These are phyloP conservation scores for Zaprionus kolodkinae DNA, from an alignment of 1,140 invertebrate species.

Conservation along the genomic window DNA sequence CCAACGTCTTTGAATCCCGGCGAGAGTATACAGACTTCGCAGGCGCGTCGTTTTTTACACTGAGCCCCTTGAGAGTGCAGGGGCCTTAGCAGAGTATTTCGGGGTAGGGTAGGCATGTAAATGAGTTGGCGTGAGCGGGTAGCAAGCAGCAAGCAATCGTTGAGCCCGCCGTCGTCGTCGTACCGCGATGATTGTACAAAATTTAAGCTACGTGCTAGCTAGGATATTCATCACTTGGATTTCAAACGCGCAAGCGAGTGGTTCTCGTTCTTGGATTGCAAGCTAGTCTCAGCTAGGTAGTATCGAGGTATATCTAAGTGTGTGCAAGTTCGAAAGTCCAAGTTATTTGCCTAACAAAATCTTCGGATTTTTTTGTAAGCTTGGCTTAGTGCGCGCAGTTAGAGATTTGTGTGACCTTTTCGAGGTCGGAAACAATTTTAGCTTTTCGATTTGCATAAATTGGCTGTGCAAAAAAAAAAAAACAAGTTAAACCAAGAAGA, in stretches of 20 bases:
- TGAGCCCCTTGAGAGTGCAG: constrained; percentile 19
- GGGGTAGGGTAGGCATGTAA: constrained; percentile 21
- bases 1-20: not conserved
- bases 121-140: constrained; percentile 51
- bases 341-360: not conserved
- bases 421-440: not conserved
- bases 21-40: constrained; percentile 26
- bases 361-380: not conserved
- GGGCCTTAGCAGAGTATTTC: constrained; percentile 3
- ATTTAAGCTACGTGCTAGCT: constrained; percentile 78
- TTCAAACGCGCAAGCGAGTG: constrained; percentile 74
- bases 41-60: not conserved
- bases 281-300: not conserved
- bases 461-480: constrained; percentile 23
- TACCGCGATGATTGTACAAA: constrained; percentile 44
- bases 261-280: constrained; percentile 43
- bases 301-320: not conserved
- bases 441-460: constrained; percentile 39
- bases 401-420: not conserved
- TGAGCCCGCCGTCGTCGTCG: constrained; percentile 15
- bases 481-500: not conserved
- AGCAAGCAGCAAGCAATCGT: constrained; percentile 58
- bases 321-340: not conserved
- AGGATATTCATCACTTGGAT: constrained; percentile 80
- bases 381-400: not conserved